These are phyloP conservation scores for Hippopotamyrus pictus DNA, from an alignment of 2,797 vertebrate genomes.

Conservation along the genomic window DNA sequence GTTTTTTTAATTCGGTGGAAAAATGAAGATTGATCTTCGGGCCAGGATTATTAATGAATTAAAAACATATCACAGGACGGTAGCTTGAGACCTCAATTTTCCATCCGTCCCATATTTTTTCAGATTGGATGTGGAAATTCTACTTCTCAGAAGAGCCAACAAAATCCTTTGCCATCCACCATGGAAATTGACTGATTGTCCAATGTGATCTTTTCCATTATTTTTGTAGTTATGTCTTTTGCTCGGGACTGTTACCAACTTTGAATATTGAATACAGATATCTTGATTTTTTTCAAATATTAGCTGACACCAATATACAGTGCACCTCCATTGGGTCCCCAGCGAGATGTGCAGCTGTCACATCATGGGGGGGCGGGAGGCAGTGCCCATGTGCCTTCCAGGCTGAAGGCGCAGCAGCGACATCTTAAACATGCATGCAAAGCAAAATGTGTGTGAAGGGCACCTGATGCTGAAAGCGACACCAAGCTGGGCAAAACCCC, in stretches of 20 bases:
- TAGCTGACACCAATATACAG: not conserved
- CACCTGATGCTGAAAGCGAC: not conserved
- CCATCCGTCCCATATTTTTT: not conserved
- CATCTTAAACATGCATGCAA: not conserved
- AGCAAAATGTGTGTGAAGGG: not conserved
- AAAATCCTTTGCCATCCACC: not conserved
- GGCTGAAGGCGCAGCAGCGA: not conserved
- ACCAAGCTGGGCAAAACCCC: not conserved
- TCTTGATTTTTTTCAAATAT: not conserved
- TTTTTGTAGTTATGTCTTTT: not conserved
- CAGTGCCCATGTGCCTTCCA: not conserved
- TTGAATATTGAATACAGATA: not conserved
- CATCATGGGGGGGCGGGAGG: not conserved
- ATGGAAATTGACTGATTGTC: not conserved
- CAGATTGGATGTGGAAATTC: not conserved
- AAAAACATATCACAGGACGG: not conserved
- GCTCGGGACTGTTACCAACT: not conserved
- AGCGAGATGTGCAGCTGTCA: not conserved
- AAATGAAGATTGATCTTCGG: not conserved
- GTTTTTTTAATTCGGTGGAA: not conserved
- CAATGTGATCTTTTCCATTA: not conserved
- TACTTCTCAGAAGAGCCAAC: not conserved
- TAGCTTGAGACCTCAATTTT: not conserved
- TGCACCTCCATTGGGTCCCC: not conserved
- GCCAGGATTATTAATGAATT: not conserved